Evolutionary conservation across 2,113 vertebrate species (phyloP), one percentile per base, ranked within the genome.

Genomic region (Anser cygnoides): DNA sequence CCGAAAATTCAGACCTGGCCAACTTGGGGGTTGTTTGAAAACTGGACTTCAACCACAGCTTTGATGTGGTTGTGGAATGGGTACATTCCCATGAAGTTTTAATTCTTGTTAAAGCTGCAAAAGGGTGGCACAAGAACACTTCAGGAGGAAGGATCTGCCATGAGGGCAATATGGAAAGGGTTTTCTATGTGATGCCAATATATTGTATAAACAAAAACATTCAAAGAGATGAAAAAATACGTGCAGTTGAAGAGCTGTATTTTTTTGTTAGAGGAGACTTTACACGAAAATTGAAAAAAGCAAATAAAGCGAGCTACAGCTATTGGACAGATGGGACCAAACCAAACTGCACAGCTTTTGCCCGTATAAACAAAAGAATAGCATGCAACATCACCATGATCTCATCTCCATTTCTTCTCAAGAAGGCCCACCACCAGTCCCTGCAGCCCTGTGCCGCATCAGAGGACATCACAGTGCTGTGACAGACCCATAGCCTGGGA

Each of bases 31-130:
- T 5, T 67, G 1, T 9, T 59, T 44, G 77, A 78, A 84, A 95
- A 66, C 84, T 9, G 78, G 54, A n/a, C 67, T 89, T 12, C 4
- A 5, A 71, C 63, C 90, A 54, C 90, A 75, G 79, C 90, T 90
- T 95, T 96, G 77, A 87, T 84, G 92, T 96, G 93, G 81, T 11
- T 65, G 49, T 13, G 58, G n/a, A 49, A 41, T 44, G 76, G 26
- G 73, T 2, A 35, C 0, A 13, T 57, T 81, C 91, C 84, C 92
- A 76, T 22, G 44, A 58, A 86, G 63, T 54, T 85, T n/a, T 85
- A 66, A 54, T 90, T 83, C 59, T 11, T 35, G 31, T 23, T 49
- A 62, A 68, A 81, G 26, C 58, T 44, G 29, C 0, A 3, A 43
- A 89, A 84, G 57, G 61, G 44, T 15, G 57, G 80, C 11, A 21